phyloP scores from a whole-genome alignment of 2,888 invertebrate genomes.

The Cotesia congregata region DNA sequence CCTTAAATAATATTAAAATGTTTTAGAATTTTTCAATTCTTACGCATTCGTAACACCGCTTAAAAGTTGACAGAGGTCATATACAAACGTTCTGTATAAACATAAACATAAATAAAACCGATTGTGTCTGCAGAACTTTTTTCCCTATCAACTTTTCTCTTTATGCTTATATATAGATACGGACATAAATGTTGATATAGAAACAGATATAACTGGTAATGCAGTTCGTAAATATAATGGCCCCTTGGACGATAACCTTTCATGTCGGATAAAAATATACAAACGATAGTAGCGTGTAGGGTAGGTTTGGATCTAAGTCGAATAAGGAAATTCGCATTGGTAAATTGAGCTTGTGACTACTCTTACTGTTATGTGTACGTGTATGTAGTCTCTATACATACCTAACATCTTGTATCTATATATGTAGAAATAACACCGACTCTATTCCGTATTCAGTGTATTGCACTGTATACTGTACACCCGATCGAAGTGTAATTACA shows the following conservation, averaged over 20 bases:
- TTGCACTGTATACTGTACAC: not conserved
- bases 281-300: not conserved
- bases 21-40: too few species aligned
- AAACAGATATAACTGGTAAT: not conserved
- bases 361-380: not conserved
- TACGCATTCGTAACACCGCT: not conserved
- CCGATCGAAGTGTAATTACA: conserved; percentile 29
- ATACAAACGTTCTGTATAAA: not conserved
- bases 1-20: too few species aligned
- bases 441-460: not conserved
- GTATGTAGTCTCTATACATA: not conserved
- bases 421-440: not conserved
- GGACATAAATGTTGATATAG: not conserved
- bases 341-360: conserved; percentile 13
- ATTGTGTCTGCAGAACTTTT: not conserved
- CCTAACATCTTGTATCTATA: not conserved
- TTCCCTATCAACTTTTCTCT: not conserved
- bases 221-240: not conserved
- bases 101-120: not conserved
- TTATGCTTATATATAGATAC: not conserved
- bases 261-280: conserved; percentile 1
- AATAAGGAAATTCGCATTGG: conserved; percentile 18
- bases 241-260: not conserved
- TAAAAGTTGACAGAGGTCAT: not conserved
- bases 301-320: not conserved